Base-by-base conservation (phyloP, 2,797 vertebrate genomes). In the Pangasius krempfi region DNA sequence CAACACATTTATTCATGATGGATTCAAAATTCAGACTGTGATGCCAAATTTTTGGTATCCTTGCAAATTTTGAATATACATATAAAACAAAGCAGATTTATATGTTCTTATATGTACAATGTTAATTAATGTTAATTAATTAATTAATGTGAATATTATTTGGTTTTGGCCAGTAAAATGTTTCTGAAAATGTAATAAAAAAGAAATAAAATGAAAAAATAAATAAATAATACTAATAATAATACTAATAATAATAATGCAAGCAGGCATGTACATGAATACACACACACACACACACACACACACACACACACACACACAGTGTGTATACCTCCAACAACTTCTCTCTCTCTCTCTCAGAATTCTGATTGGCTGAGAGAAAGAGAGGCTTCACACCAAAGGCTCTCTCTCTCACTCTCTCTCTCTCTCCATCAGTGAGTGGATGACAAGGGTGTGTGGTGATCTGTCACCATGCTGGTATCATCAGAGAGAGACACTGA, bases 391-490 rank as follows among this genome's bases (percentile, higher is more conserved):
- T 85, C 73, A 44, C 37, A 78, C 85, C 47, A 86, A 82, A 88
- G 86, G 84, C 52, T 30, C 2, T 81, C 30, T 76, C 88, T 44
- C 22, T 47, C 12, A 30, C 73, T 22, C 80, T 90, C 84, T 73
- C 37, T 81, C 37, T 27, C 44, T 27, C 79, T 86, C 91, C 87
- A 89, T 92, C 93, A 88, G 78, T 82, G 84, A 87, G 82, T 93
- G 94, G 93, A 95, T 95, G 95, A 96, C 95, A 95, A 93, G 94
- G 92, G 89, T 93, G 94, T 91, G 91, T 92, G 94, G 92, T 93
- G 93, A 96, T 96, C 94, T 94, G 94, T 95, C 95, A 95, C 92
- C 89, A 93, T 54, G 90, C 94, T 92, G 94, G 94, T 94, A 95
- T 95, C 94, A 93, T 94, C 88, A 94, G 93, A 94, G 93, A 93